Conservation (phyloP, 2,888 invertebrate genomes). For the Drosophila lutescens region DNA sequence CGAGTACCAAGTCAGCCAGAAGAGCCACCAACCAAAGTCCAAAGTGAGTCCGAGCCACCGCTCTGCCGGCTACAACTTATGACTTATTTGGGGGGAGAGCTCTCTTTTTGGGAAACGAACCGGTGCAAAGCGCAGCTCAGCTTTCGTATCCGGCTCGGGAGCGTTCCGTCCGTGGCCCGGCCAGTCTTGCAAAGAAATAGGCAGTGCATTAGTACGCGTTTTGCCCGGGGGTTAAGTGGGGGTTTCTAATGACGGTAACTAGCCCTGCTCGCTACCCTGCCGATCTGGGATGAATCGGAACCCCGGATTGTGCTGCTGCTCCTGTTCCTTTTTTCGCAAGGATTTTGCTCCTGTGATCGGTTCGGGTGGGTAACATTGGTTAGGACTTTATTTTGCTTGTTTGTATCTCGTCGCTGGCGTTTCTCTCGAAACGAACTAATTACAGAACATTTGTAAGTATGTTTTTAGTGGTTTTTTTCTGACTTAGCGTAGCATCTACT, state of each 20-base stretch:
- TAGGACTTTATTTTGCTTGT: conserved; percentile 60
- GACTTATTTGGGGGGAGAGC: conserved; percentile 3
- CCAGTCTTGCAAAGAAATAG: conserved; percentile 78
- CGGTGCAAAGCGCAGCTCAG: conserved; percentile 27
- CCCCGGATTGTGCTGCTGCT: conserved; percentile 14
- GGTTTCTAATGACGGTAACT: conserved; percentile 25
- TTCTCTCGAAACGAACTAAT: conserved; percentile 56
- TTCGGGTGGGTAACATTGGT: conserved; percentile 71
- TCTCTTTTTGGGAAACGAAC: conserved; percentile 34
- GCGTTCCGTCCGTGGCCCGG: conserved; percentile 45
- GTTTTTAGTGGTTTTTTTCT: conserved; percentile 26
- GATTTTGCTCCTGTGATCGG: conserved; percentile 46
- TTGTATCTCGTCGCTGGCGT: conserved; percentile 27
- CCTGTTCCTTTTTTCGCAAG: conserved; percentile 8
- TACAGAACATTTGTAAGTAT: conserved; percentile 54
- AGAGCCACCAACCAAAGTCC: conserved; percentile 44
- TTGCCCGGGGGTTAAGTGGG: conserved; percentile 37
- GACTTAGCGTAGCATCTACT: conserved; percentile 55
- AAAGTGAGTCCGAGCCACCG: conserved; percentile 39
- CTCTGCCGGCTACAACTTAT: conserved; percentile 16
- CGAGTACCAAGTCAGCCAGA: conserved; percentile 11
- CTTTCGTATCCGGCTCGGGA: conserved; percentile 48
- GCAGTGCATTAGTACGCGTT: conserved; percentile 68
- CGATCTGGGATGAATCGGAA: conserved; percentile 4
- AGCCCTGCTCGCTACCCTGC: conserved; percentile 35